These are phyloP conservation scores for Pristionchus mayeri DNA, from an alignment of 2,888 invertebrate genomes.

Conservation along the genomic window DNA sequence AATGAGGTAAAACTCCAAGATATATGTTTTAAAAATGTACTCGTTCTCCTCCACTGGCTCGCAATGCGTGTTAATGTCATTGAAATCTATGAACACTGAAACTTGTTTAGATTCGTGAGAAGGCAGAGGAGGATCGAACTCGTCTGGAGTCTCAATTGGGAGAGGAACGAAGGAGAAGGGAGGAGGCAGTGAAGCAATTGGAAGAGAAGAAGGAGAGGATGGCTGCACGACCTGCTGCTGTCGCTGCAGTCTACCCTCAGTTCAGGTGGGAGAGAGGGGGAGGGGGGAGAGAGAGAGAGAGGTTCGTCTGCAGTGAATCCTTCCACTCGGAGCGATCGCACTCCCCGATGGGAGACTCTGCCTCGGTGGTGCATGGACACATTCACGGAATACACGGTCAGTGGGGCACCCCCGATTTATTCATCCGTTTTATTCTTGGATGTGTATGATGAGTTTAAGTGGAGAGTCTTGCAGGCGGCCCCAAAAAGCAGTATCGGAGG, in stretches of 20 bases:
- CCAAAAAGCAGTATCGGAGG: constrained; percentile 12
- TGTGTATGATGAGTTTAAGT: too few relatives aligned
- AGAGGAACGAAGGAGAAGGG: not conserved
- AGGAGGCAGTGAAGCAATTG: constrained; percentile 38
- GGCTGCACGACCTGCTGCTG: not conserved
- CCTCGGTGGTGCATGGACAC: constrained; percentile 10
- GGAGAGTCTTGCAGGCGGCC: not conserved
- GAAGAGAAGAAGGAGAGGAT: constrained; percentile 4
- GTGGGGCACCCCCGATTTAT: too few relatives aligned
- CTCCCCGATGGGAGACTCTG: constrained; percentile 7
- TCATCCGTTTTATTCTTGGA: too few relatives aligned
- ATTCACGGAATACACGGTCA: not conserved
- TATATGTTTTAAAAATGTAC: too few relatives aligned
- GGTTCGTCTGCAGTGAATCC: not conserved
- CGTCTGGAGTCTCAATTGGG: not conserved
- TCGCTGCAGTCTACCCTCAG: constrained; percentile 43
- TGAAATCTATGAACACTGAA: too few relatives aligned
- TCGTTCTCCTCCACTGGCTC: too few relatives aligned
- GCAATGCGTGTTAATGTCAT: too few relatives aligned
- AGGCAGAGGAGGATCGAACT: not conserved
- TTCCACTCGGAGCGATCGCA: constrained; percentile 33
- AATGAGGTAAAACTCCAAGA: too few relatives aligned
- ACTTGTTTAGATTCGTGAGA: not conserved
- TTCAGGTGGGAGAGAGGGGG: constrained; percentile 17
- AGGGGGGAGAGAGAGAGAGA: not conserved